Conservation (phyloP, 1,140 invertebrate species). For the Tachypleus tridentatus region DNA sequence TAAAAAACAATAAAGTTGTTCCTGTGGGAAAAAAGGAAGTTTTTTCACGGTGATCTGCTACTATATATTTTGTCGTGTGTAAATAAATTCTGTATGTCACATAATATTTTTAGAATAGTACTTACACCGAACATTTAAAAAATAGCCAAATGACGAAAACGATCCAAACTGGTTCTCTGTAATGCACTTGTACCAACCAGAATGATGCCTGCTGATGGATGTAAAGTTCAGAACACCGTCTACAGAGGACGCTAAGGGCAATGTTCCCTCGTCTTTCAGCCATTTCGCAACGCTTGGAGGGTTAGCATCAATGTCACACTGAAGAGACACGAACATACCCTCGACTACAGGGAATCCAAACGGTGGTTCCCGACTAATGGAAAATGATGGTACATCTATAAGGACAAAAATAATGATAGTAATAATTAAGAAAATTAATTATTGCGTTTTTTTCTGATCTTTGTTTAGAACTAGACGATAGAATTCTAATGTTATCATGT, state of each 20-base stretch:
- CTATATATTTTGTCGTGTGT: no score
- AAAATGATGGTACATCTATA: conserved; percentile 76
- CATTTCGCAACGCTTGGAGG: conserved; percentile 71
- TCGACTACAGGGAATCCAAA: conserved; percentile 74
- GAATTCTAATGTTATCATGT: no score
- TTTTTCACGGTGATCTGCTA: no score
- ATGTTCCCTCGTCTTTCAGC: conserved; percentile 43
- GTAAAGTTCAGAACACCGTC: conserved; percentile 72
- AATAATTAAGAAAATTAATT: no score
- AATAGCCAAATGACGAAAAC: conserved; percentile 78
- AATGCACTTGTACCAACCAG: conserved; percentile 80
- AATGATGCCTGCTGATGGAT: conserved; percentile 56
- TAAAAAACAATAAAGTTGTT: no score
- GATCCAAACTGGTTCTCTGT: conserved; percentile 63
- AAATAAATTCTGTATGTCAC: no score
- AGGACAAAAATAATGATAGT: conserved; percentile 10
- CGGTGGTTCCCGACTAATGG: conserved; percentile 72
- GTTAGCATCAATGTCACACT: conserved; percentile 83
- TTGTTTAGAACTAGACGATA: no score
- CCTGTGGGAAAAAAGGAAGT: no score
- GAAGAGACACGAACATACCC: conserved; percentile 68
- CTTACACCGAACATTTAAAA: conserved; percentile 72
- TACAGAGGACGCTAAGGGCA: background rate
- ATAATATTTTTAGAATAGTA: conserved; percentile 27
- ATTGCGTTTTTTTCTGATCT: no score